Evolutionary conservation across 2,888 invertebrate species (phyloP).

Genomic region (Conchocele bisecta): DNA sequence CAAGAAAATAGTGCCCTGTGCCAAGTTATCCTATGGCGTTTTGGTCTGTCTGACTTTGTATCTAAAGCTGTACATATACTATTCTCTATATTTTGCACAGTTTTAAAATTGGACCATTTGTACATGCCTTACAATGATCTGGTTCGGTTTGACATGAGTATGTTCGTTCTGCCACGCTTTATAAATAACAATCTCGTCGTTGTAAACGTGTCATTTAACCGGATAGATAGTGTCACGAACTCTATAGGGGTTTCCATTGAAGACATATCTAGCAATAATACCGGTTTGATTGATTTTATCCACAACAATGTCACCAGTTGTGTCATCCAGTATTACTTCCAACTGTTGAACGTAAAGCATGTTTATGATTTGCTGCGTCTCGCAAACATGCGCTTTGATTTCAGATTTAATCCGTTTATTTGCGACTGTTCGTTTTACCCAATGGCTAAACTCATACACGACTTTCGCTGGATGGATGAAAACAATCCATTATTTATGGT

Average conservation of each 20-base stretch:
- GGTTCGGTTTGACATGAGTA: slow-evolving; percentile 18
- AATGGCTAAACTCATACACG: neutral
- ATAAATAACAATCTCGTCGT: neutral
- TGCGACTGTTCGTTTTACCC: slow-evolving; percentile 40
- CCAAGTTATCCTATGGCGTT: too few relatives aligned
- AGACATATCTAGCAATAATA: neutral
- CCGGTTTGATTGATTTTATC: neutral
- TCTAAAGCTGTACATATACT: too few relatives aligned
- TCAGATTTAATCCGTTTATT: slow-evolving; percentile 41
- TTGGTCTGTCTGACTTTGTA: too few relatives aligned
- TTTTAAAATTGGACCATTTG: too few relatives aligned
- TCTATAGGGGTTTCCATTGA: slow-evolving; percentile 16
- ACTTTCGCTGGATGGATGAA: slow-evolving; percentile 25
- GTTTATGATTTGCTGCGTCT: neutral
- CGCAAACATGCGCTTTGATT: slow-evolving; percentile 25
- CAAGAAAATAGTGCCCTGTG: too few relatives aligned
- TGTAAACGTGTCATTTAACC: slow-evolving; percentile 34
- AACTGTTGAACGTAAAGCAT: slow-evolving; percentile 25
- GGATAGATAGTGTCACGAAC: slow-evolving; percentile 20
- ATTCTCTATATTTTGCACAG: too few relatives aligned
- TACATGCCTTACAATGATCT: slow-evolving; percentile 31
- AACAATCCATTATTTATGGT: slow-evolving; percentile 35
- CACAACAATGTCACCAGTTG: slow-evolving; percentile 37
- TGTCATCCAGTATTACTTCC: slow-evolving; percentile 9
- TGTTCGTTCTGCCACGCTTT: slow-evolving; percentile 2